Evolutionary conservation across 2,113 vertebrate species (phyloP), one percentile per base, ranked within the genome.

Genomic region (Bubo bubo): DNA sequence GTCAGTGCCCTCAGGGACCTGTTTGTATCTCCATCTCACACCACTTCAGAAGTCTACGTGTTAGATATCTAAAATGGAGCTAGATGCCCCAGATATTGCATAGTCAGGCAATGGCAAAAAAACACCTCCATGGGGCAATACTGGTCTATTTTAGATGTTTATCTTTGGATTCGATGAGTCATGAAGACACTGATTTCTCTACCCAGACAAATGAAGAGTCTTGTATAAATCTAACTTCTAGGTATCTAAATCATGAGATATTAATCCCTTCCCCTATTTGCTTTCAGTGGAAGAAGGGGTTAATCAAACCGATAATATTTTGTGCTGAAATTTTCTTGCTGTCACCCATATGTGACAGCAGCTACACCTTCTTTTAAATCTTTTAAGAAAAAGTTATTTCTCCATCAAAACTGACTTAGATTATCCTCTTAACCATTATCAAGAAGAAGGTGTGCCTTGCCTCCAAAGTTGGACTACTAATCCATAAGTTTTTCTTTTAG

Each of bases 51-150:
- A 60, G 14, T 32, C 56, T 32, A 8, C 1, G 0, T 47, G 26
- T 53, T 76, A 76, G 23, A 10, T 43, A 60, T 22, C 58, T 66
- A 21, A 72, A 67, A 76, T 12, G 32, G 28, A 72, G 6, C 7
- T 30, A 45, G 12, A 34, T n/a, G 14, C 5, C 34, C 12, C 58
- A 60, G 28, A 52, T 52, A 60, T 16, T 87, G 12, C 17, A 47
- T 8, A 24, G 15, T 13, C 39, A 27, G 12, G 43, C 17, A 4
- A 45, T 37, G 16, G 39, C 67, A 52, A 70, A 43, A 12, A 12
- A 2, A 0, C 18, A 39, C 9, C n/a, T 63, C 28, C 8, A 4
- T 18, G 10, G 19, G 34, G 12, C 10, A 64, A 30, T 3, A n/a
- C 4, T 34, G 8, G 3, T 64, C 26, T 35, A 11, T 27, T 90